These are phyloP conservation scores for Gobio occitaniae DNA, from an alignment of 2,797 vertebrate genomes.

Conservation along the genomic window DNA sequence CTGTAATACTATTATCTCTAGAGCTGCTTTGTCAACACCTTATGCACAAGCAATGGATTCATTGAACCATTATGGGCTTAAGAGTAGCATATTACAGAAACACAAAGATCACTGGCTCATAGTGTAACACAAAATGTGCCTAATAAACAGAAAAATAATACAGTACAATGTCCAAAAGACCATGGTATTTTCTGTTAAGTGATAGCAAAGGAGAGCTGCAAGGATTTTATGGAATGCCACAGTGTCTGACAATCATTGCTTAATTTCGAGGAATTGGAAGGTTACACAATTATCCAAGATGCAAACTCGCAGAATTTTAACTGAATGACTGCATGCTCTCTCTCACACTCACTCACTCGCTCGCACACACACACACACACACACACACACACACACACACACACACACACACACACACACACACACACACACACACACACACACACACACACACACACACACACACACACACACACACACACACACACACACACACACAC, in stretches of 20 bases:
- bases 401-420: too few species aligned
- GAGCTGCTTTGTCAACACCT: background rate
- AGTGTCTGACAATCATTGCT: slow-evolving; percentile 32
- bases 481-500: background rate
- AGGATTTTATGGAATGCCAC: slow-evolving; percentile 1
- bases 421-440: background rate
- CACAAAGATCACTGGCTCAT: background rate
- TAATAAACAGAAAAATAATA: slow-evolving; percentile 1
- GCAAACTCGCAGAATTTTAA: background rate
- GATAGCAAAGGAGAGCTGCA: background rate
- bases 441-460: background rate
- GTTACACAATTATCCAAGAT: slow-evolving; percentile 32
- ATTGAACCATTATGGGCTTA: background rate
- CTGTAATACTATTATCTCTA: background rate
- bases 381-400: too few species aligned
- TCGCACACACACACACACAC: fast-evolving
- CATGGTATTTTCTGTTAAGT: background rate
- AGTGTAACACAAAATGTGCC: background rate
- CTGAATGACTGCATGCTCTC: background rate
- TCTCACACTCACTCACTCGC: fast-evolving
- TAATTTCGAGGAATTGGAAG: slow-evolving; percentile 7
- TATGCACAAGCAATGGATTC: background rate
- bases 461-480: background rate
- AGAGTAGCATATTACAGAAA: background rate
- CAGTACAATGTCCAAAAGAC: background rate